Base-by-base conservation (phyloP, 1,140 invertebrate species). In the Agrilus planipennis region DNA sequence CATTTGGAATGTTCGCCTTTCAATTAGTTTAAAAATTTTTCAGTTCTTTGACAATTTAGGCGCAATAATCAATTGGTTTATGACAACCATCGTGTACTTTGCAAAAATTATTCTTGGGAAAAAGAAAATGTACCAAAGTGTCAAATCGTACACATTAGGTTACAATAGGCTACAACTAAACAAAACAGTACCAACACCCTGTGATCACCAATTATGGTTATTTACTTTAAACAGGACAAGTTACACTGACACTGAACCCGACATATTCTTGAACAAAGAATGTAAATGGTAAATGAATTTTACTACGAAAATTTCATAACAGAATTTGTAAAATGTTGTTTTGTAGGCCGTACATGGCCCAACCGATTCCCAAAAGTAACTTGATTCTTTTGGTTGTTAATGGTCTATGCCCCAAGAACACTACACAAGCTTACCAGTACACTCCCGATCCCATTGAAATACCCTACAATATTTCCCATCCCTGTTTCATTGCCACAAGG, bases 301-400 rank as follows among this genome's bases (percentile, higher is more conserved):
- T 37, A 7, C 10, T 17, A 29, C 6, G 16, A 5, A 7, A 18
- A 7, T 34, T 19, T 29, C 6, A 23, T n/a, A 39, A 34, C 10
- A 9, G 9, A 4, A 58, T 60, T 37, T 61, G 57, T 45, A 53
- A 56, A 46, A 56, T 54, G 35, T 58, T 54, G 49, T 55, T 55
- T 60, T 65, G 36, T 56, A 79, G 83, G 52, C 77, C 79, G 19
- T 93, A 86, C 64, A 81, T 86, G 40, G 80, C 84, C 1, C 77
- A 89, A 45, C 72, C 77, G 27, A 83, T 92, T 34, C 77, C 79
- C 29, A 74, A 75, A 27, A 90, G 81, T 17, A 92, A 92, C 60
- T 70, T 92, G 61, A 63, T 92, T 10, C 65, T 92, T 43, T 62
- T 92, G 2, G 82, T 88, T 3, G 75, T 88, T 3, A 78, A 89